Conservation (phyloP, 1,140 invertebrate species). For the Anagrus nilaparvatae region DNA sequence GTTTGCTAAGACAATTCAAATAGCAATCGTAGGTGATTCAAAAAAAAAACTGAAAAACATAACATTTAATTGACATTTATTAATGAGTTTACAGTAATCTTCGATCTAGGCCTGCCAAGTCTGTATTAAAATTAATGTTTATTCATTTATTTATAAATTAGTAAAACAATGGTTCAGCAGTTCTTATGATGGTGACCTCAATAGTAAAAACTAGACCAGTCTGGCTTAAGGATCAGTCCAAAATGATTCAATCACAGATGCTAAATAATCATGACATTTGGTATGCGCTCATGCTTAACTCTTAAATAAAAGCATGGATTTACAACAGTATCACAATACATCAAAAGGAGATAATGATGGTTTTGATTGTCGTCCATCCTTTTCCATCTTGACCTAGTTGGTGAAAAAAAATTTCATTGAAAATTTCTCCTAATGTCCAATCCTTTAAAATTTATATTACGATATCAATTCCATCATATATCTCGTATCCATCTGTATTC, state of each 20-base stretch:
- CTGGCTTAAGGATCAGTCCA: too few species aligned
- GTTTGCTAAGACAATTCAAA: slow-evolving; percentile 16
- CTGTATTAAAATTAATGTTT: slow-evolving; percentile 28
- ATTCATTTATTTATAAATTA: slow-evolving; percentile 28
- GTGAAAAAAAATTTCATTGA: too few species aligned
- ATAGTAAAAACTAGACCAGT: too few species aligned
- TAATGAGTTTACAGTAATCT: slow-evolving; percentile 42
- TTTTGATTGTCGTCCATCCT: slow-evolving; percentile 38
- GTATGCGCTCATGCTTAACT: too few species aligned
- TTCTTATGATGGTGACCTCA: too few species aligned
- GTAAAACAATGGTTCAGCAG: slow-evolving; percentile 44
- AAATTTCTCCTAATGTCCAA: too few species aligned
- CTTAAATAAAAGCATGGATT: too few species aligned
- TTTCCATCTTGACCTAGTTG: slow-evolving; percentile 24
- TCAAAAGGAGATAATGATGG: slow-evolving; percentile 42
- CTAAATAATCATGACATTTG: too few species aligned
- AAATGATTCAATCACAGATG: slow-evolving; percentile 36
- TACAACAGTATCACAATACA: slow-evolving; percentile 40
- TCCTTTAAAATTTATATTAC: too few species aligned
- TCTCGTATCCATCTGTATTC: slow-evolving; percentile 42
- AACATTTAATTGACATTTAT: slow-evolving; percentile 36
- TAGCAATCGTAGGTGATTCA: slow-evolving; percentile 28
- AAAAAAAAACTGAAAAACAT: slow-evolving; percentile 17
- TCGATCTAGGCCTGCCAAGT: slow-evolving; percentile 38
- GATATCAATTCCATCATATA: slow-evolving; percentile 42